Evolutionary conservation across 2,797 vertebrate genomes (phyloP), one percentile per base, ranked within the genome.

Genomic region (Dromococcyx pavoninus): DNA sequence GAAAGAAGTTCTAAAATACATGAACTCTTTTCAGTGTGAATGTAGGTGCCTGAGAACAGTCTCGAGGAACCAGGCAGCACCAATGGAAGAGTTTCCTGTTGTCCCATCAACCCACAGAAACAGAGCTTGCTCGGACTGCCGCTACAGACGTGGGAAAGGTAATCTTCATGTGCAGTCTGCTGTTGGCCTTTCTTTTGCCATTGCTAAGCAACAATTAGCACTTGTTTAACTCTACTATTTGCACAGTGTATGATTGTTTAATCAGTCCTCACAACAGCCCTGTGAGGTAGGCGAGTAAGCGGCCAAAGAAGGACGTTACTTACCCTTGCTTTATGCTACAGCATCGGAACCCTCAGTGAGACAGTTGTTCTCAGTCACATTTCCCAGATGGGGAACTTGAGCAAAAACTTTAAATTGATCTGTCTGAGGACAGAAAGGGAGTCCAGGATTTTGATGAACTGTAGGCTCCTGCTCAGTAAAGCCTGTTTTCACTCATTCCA

Each of bases 231-330:
- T 86, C 89, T 57, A 18, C 27, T 50, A 80, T 75, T 87, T 92
- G 62, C 70, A 92, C 72, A 88, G 61, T 21, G 21, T 70, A 48
- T 10, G 46, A 48, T 89, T 75, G 76, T 96, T 96, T 94, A 96
- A 95, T 96, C 69, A 51, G 30, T 61, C 95, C 96, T 95, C 96
- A 97, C 95, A 96, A 95, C 95, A 96, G 86, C 93, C 95, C 93
- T 95, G 94, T 95, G 95, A 96, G 95, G 93, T 96, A 96, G 91
- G 95, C 17, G 0, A 74, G 58, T 15, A 39, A 78, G 51, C 73
- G 88, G 88, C 80, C 15, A 50, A 50, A 94, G 41, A 39, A 80
- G 39, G 69, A 50, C 27, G 15, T 51, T 60, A 33, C 43, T 65
- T 79, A 28, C 44, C 69, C 43, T 88, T 1, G 2, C 23, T 75